Evolutionary conservation across 1,140 invertebrate species (phyloP), one percentile per base, ranked within the genome.

Genomic region (Forficula auricularia): DNA sequence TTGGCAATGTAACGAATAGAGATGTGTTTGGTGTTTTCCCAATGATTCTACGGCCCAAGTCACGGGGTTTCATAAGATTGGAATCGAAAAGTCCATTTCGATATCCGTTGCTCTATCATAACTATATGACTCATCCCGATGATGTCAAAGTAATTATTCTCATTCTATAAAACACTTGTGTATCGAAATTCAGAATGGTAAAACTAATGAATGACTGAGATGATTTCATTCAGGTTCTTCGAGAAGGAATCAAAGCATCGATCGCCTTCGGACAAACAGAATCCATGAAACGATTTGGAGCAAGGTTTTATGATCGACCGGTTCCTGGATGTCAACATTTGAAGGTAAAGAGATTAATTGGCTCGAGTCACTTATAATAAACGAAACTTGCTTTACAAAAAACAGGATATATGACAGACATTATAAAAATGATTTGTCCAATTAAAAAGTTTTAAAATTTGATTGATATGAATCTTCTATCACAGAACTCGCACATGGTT

Each of bases 51-150:
- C 64, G 88, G 0, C 87, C 88, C 0, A 80, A 83, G 52, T 87
- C 85, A 32, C 61, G 72, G n/a, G 88, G 88, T 1, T 72, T 69
- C 45, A 72, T 94, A 1, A 75, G 74, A 50, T 56, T 94, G 0
- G 66, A 65, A 14, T 77, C 73, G 0, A 80, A 74, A 22, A 78
- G 96, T 63, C 88, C 90, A 0, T 60, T 82, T 3, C 72, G 83
- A 3, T 81, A 88, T 59, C 91, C 91, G 0, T 57, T 88, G 3
- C 69, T 96, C 42, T 80, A 84, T 51, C 86, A 91, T 50, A 91
- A 90, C 54, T 92, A 92, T 54, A 61, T 92, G 20, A 82, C 81
- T 0, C 72, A 88, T 61, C 77, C 75, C 0, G 73, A 82, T 19
- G 85, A 89, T 49, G 22, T 27, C 22, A 27, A 27, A 27, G 22